Evolutionary conservation across 1,140 invertebrate species (phyloP).

Genomic region (Polypedilum pembai): DNA sequence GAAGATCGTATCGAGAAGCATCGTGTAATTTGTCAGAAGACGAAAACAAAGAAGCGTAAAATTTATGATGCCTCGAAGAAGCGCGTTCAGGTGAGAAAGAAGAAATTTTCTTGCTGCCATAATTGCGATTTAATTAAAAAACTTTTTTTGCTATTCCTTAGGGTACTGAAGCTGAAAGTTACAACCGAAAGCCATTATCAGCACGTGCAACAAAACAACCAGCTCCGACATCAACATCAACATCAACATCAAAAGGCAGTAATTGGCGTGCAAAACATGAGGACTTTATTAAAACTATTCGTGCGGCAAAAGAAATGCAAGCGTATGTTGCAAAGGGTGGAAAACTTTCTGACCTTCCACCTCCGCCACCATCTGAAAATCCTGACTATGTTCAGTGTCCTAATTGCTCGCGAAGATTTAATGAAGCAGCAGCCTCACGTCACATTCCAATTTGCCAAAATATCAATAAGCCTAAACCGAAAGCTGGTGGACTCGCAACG

Average conservation of each 20-base stretch:
- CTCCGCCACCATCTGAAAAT: slow-evolving; percentile 76
- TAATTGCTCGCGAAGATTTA: slow-evolving; percentile 83
- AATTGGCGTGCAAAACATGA: slow-evolving; percentile 91
- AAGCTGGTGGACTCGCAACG: background rate
- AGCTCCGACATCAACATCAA: slow-evolving; percentile 35
- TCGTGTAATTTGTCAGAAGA: slow-evolving; percentile 70
- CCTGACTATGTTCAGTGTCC: slow-evolving; percentile 89
- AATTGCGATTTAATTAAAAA: background rate
- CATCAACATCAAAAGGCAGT: slow-evolving; percentile 40
- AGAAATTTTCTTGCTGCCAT: slow-evolving; percentile 21
- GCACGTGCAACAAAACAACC: slow-evolving; percentile 30
- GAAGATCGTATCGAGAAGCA: slow-evolving; percentile 72
- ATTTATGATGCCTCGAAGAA: slow-evolving; percentile 79
- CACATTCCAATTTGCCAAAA: slow-evolving; percentile 83
- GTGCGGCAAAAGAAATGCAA: slow-evolving; percentile 82
- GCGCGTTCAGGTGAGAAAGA: slow-evolving; percentile 50
- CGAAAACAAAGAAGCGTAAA: slow-evolving; percentile 70
- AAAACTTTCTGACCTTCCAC: slow-evolving; percentile 80
- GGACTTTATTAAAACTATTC: slow-evolving; percentile 82
- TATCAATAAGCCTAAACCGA: background rate
- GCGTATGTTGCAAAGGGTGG: slow-evolving; percentile 75
- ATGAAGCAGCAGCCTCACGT: slow-evolving; percentile 73
- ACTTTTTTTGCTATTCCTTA: slow-evolving; percentile 36
- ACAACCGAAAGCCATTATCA: slow-evolving; percentile 47
- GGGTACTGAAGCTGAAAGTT: slow-evolving; percentile 82